Conservation (phyloP, 2,113 vertebrate species). For the Mirounga angustirostris region DNA sequence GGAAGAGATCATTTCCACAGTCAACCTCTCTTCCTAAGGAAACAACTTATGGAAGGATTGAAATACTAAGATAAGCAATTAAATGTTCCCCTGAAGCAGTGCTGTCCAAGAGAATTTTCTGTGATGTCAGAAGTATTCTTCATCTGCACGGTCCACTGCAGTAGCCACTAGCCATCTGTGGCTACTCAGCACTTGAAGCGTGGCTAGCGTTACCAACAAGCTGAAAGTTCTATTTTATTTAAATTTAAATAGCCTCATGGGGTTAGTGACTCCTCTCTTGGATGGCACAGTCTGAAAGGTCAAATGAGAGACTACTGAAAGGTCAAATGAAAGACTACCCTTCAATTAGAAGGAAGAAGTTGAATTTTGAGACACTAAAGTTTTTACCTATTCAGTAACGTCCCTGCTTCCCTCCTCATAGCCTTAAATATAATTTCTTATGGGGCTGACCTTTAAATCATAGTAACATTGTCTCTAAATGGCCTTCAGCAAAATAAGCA, state of each 20-base stretch:
- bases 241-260: not conserved
- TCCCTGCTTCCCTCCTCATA: not conserved
- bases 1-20: not conserved
- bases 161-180: not conserved
- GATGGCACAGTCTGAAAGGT: not conserved
- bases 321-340: not conserved
- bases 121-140: not conserved
- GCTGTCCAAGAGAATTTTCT: not conserved
- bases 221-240: not conserved
- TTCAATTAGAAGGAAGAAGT: not conserved
- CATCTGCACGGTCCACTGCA: not conserved
- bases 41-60: fast-evolving
- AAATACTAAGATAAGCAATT: not conserved
- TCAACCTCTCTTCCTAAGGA: not conserved
- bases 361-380: not conserved
- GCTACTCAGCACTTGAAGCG: not conserved
- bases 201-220: not conserved
- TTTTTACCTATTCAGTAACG: not conserved
- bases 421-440: not conserved
- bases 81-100: not conserved
- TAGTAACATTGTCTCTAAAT: not conserved
- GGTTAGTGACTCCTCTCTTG: no score
- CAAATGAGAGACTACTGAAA: not conserved
- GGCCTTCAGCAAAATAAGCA: not conserved
- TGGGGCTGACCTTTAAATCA: not conserved